Evolutionary conservation across 2,797 vertebrate species (phyloP), one percentile per base, ranked within the genome.

Genomic region (Notamacropus eugenii): DNA sequence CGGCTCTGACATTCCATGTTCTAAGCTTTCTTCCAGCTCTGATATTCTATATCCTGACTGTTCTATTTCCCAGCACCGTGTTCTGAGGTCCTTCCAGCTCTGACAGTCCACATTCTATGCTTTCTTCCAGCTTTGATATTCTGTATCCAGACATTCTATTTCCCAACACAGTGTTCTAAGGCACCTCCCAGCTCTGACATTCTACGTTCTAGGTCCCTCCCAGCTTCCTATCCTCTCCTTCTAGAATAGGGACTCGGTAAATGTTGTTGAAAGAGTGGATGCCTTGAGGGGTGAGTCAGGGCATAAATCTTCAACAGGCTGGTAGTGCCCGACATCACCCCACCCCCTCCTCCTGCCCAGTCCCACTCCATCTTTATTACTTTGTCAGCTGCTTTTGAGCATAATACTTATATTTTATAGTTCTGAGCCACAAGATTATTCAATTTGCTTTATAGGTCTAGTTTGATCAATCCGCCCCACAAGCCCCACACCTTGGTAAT

Each of bases 381-480:
- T 98, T 97, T 97, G 96, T 94, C 96, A 97, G 97, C 96, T 96
- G 96, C 97, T 98, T 98, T 98, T 93, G 96, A 97, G 94, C 96
- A 95, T 96, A 96, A 98, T 97, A 97, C 96, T 98, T 98, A 96
- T 93, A 97, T 97, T 98, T 98, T 98, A 98, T 97, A 94, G 95
- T 96, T 97, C 96, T 97, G 96, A 97, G 97, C 97, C 97, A 98
- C 0, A 0, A 98, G 97, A 98, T 97, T 98, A 98, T 98, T 98
- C 98, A 97, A 98, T 98, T 98, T 98, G 93, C 97, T 98, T 98
- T 98, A 97, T 96, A 98, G 97, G 92, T 90, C 95, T 58, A 55
- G 97, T 97, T 96, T 98, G 98, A 98, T 98, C 98, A 98, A 98
- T 97, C 97, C 96, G 92, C 98, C 97, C 74, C 97, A 96, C 95